These are phyloP conservation scores for Siniperca undulata DNA, from an alignment of 2,797 vertebrate species.

Conservation along the genomic window DNA sequence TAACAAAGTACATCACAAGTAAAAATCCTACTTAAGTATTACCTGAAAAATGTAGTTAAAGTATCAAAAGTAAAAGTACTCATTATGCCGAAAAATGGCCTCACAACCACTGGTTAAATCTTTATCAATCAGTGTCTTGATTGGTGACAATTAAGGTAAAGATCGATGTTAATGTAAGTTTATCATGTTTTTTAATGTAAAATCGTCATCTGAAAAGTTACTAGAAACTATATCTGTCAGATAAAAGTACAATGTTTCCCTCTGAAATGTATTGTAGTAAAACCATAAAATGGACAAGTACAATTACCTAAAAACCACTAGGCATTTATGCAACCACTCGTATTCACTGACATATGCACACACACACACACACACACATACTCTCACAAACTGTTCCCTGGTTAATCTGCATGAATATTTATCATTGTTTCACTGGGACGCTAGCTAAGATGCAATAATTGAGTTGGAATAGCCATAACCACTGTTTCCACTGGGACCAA, in stretches of 20 bases:
- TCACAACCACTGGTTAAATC: no score
- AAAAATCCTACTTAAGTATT: no score
- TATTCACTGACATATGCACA: background rate
- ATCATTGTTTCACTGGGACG: constrained; percentile 75
- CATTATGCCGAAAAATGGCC: no score
- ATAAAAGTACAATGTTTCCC: background rate
- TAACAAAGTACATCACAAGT: no score
- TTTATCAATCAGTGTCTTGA: background rate
- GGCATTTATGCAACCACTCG: background rate
- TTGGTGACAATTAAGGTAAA: background rate
- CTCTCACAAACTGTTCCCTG: constrained; percentile 37
- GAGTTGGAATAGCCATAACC: constrained; percentile 74
- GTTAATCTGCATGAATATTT: constrained; percentile 81
- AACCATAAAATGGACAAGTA: background rate
- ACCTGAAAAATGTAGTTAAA: no score
- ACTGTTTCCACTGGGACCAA: constrained; percentile 76
- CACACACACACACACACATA: constrained; percentile 28
- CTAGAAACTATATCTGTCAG: background rate
- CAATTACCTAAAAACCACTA: background rate
- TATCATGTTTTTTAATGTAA: background rate
- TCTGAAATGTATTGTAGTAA: background rate
- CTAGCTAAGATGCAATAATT: constrained; percentile 80
- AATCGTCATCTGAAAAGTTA: background rate
- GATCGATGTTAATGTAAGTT: background rate
- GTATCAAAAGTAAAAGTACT: no score